Conservation (phyloP, 1,140 invertebrate species). For the Arion vulgaris region DNA sequence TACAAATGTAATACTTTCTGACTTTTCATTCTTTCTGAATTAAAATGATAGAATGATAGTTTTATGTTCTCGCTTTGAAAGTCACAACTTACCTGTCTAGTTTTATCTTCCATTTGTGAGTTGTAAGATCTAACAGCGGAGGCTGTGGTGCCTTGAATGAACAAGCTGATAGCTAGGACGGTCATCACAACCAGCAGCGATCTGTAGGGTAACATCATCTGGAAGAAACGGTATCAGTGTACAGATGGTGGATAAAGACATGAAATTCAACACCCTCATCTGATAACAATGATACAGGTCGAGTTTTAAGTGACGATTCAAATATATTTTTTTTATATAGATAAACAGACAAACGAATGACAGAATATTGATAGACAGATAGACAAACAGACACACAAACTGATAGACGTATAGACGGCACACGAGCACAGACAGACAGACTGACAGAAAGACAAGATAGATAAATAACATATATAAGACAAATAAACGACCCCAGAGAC, state of each 20-base stretch:
- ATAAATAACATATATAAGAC: neutral
- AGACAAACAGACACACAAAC: neutral
- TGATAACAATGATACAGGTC: too few species aligned
- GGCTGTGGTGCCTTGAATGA: neutral
- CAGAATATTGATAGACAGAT: neutral
- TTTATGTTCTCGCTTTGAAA: too few species aligned
- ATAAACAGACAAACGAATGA: neutral
- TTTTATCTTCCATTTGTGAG: conserved; percentile 4
- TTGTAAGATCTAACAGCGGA: neutral
- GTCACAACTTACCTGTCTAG: neutral
- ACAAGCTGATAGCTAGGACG: neutral
- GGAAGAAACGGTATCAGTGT: neutral
- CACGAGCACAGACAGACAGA: neutral
- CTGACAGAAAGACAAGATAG: neutral
- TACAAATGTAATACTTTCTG: too few species aligned
- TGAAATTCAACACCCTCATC: too few species aligned
- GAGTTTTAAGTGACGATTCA: too few species aligned
- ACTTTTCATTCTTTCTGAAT: too few species aligned
- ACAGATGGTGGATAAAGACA: too few species aligned
- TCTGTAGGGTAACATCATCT: neutral
- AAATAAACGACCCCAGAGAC: too few species aligned
- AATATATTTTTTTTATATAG: too few species aligned
- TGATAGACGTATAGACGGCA: neutral
- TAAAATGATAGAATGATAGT: too few species aligned
- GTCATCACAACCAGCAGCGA: neutral